phyloP scores from a whole-genome alignment of 64 coral and sea anemone genomes.

The Dendronephthya gigantea region DNA sequence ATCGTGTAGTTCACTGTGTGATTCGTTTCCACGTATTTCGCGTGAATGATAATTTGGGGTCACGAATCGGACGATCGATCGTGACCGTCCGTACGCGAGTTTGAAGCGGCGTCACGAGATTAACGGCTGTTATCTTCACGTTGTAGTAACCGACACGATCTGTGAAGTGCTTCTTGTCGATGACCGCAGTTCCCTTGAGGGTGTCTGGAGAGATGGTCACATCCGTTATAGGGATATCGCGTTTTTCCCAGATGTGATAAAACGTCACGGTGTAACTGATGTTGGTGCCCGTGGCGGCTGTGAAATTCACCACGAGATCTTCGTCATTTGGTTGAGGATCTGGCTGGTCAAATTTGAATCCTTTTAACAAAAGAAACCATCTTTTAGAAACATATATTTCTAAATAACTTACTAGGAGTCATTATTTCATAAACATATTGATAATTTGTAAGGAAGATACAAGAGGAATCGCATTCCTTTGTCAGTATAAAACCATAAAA shows the following conservation, averaged over 20 bases:
- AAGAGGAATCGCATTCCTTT: no score
- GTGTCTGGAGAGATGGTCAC: conserved; percentile 4
- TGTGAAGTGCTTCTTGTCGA: conserved; percentile 28
- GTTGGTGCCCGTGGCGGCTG: conserved; percentile 33
- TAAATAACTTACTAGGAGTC: no score
- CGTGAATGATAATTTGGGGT: neutral
- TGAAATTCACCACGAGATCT: conserved; percentile 23
- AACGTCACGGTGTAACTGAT: conserved; percentile 57
- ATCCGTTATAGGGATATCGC: neutral
- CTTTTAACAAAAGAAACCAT: neutral
- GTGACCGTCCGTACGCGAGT: neutral
- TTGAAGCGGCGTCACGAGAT: conserved; percentile 62
- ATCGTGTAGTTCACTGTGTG: conserved; percentile 33
- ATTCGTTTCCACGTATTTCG: conserved; percentile 14
- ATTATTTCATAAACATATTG: no score
- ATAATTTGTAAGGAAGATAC: no score
- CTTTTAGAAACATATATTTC: no score
- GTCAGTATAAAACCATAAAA: no score
- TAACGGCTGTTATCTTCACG: conserved; percentile 54
- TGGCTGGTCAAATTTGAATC: conserved; percentile 18
- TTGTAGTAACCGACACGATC: conserved; percentile 43
- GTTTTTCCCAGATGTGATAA: neutral
- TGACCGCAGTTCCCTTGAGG: conserved; percentile 18
- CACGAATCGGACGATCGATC: conserved; percentile 45
- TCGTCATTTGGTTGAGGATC: conserved; percentile 42